Evolutionary conservation across 92 coral and sea anemone species (phyloP).

Genomic region (Palythoa heliodiscus): DNA sequence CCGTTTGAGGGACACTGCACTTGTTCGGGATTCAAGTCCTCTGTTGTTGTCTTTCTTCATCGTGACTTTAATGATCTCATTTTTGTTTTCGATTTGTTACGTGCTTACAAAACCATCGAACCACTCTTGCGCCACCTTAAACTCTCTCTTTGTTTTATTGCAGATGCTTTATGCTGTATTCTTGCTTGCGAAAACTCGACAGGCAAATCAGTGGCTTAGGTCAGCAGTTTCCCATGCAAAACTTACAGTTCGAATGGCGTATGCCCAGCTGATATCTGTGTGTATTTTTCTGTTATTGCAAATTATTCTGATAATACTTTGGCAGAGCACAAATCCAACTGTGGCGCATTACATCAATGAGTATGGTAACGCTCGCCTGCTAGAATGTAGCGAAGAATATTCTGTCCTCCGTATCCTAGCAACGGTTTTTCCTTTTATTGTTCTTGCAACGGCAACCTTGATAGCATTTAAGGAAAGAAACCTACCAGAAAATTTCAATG

Average conservation of each 20-base stretch:
- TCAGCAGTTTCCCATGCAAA: slow-evolving; percentile 66
- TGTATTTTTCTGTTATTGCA: slow-evolving; percentile 59
- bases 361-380: slow-evolving; percentile 71
- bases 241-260: slow-evolving; percentile 47
- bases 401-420: slow-evolving; percentile 69
- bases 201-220: slow-evolving; percentile 55
- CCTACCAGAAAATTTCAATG: slow-evolving; percentile 78
- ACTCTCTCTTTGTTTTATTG: slow-evolving; percentile 53
- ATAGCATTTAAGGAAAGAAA: slow-evolving; percentile 85
- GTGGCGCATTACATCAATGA: slow-evolving; percentile 62
- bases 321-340: slow-evolving; percentile 68
- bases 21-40: slow-evolving; percentile 67
- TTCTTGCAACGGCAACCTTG: slow-evolving; percentile 77
- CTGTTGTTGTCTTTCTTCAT: slow-evolving; percentile 64
- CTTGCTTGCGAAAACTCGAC: slow-evolving; percentile 77
- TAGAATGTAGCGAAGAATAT: slow-evolving; percentile 76
- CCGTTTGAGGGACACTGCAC: slow-evolving; percentile 62
- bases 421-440: slow-evolving; percentile 64
- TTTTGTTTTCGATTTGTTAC: slow-evolving; percentile 54
- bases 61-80: slow-evolving; percentile 56
- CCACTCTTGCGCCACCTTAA: slow-evolving; percentile 53
- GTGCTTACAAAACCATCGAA: slow-evolving; percentile 67
- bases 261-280: slow-evolving; percentile 56
- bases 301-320: slow-evolving; percentile 64
- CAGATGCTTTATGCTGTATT: slow-evolving; percentile 65